Base-by-base conservation (phyloP, 2,113 vertebrate species). In the Corythornis madagascariensis region DNA sequence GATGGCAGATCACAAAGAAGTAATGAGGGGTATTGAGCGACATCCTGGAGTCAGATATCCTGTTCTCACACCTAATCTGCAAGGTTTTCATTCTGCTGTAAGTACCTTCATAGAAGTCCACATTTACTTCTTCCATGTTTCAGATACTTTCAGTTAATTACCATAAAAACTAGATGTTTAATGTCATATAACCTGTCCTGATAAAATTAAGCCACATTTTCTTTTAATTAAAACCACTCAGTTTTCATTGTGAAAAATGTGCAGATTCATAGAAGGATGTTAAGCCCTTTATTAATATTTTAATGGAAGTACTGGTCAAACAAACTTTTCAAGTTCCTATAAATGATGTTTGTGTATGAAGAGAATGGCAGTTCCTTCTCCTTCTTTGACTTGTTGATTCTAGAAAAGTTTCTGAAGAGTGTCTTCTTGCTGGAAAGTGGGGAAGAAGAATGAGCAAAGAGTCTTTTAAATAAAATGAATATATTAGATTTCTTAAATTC, bases 1-100 rank as follows among this genome's bases (percentile, higher is more conserved):
- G 99, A 99, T 99, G 99, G 98, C 99, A 75, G 99, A 99, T 97
- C 98, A 99, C 92, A 97, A 96, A 35, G 98, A 99, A 92, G 99
- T 99, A 29, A 98, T 99, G 97, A 97, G 71, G 96, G 98, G 98
- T 79, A 99, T 99, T 95, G 96, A 97, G 81, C 98, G 92, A 73
- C 91, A 70, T 80, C 98, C 98, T 81, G 98, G 98, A 92, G 97
- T 99, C 86, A 98, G 89, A 6, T 99, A 99, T 87, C 98, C 99
- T 8, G 99, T 99, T 93, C 98, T 99, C 83, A 99, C 98, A 4
- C 99, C 99, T 69, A 99, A 99, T 97, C 97, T 99, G 91, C 98
- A 98, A 89, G 98, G 99, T 88, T 99, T 99, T 95, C 98, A 98
- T 93, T 97, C 98, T 91, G 99, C 99, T 86, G 99, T 99, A 98